phyloP scores from a whole-genome alignment of 2,888 invertebrate species.

The Volucella inanis region DNA sequence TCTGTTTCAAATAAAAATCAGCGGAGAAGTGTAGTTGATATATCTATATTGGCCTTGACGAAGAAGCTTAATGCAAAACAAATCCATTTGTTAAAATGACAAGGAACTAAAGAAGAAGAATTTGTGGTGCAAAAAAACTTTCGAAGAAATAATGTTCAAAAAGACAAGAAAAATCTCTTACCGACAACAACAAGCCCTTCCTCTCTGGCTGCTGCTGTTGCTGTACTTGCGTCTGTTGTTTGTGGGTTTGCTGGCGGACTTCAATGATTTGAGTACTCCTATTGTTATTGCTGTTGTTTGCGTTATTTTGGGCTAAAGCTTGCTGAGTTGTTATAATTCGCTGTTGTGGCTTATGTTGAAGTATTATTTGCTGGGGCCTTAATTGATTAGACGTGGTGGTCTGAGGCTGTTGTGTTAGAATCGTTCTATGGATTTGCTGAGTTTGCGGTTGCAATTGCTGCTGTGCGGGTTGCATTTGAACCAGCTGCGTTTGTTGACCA shows the following conservation, averaged over 20 bases:
- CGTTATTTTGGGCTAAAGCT: conserved; percentile 65
- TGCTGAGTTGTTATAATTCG: conserved; percentile 79
- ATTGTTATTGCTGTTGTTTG: conserved; percentile 56
- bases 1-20: too few species aligned
- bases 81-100: too few species aligned
- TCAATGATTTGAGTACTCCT: conserved; percentile 80
- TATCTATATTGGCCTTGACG: too few species aligned
- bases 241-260: conserved; percentile 78
- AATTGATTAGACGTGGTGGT: conserved; percentile 79
- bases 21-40: too few species aligned
- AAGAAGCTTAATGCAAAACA: too few species aligned
- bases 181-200: conserved; percentile 82
- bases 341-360: conserved; percentile 81
- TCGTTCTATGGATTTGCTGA: conserved; percentile 80
- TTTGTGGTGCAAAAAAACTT: too few species aligned
- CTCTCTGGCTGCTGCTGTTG: conserved; percentile 82
- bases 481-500: conserved; percentile 83
- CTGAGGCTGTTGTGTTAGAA: conserved; percentile 80
- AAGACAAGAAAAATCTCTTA: conserved; percentile 75
- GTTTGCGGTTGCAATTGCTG: conserved; percentile 69
- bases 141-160: background rate
- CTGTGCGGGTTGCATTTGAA: conserved; percentile 81
- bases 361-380: conserved; percentile 81
- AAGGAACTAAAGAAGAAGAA: too few species aligned
- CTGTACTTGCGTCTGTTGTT: conserved; percentile 79